phyloP scores from a whole-genome alignment of 2,797 vertebrate genomes.

The Graptemys geographica region DNA sequence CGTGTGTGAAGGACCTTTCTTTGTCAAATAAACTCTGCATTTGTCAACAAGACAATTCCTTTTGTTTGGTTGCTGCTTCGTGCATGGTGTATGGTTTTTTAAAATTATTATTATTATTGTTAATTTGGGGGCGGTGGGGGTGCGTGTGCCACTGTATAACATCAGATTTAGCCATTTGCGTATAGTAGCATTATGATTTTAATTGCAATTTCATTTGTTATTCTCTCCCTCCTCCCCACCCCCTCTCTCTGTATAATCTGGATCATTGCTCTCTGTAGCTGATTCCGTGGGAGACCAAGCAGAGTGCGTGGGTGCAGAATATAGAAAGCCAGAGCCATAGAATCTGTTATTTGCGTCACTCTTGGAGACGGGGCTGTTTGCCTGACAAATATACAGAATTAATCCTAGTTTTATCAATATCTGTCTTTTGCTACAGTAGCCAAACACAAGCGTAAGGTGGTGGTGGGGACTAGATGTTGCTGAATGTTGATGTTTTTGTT shows the following conservation, averaged over 20 bases:
- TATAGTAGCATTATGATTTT: slow-evolving; percentile 69
- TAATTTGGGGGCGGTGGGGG: not conserved
- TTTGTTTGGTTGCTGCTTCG: slow-evolving; percentile 48
- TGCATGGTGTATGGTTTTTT: not conserved
- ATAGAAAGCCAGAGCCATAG: slow-evolving; percentile 84
- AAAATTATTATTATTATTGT: not conserved
- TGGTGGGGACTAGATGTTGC: slow-evolving; percentile 28
- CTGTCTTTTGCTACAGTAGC: slow-evolving; percentile 79
- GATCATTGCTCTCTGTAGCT: slow-evolving; percentile 83
- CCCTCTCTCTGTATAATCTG: slow-evolving; percentile 77
- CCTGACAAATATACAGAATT: slow-evolving; percentile 86
- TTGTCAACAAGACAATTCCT: slow-evolving; percentile 64
- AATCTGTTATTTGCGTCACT: slow-evolving; percentile 87
- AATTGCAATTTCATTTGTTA: slow-evolving; percentile 78
- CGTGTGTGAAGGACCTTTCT: slow-evolving; percentile 53
- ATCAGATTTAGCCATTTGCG: slow-evolving; percentile 54
- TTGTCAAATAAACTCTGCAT: slow-evolving; percentile 53
- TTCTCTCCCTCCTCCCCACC: slow-evolving; percentile 65
- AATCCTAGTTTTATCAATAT: slow-evolving; percentile 84
- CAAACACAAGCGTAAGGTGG: slow-evolving; percentile 75
- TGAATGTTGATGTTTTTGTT: slow-evolving; percentile 32
- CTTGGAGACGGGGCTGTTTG: slow-evolving; percentile 82
- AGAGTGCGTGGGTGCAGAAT: slow-evolving; percentile 89
- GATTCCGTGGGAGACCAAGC: slow-evolving; percentile 89
- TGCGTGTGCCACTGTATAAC: slow-evolving; percentile 3